phyloP scores from a whole-genome alignment of 2,888 invertebrate species.

The Drosophila prolongata region DNA sequence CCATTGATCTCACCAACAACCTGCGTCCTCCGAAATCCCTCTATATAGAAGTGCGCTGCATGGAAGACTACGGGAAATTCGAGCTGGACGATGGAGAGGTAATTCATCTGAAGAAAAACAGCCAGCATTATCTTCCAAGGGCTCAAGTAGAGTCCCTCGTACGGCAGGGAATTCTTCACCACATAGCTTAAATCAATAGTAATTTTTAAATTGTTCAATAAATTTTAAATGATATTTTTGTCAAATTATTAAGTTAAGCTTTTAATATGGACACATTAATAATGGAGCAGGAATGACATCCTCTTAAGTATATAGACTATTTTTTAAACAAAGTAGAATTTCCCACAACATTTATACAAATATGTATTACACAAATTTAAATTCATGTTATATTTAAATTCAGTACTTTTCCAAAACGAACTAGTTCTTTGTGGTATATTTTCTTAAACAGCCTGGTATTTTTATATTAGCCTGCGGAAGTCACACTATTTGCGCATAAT shows the following conservation, averaged over 20 bases:
- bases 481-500: slow-evolving; percentile 20
- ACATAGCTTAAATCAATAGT: slow-evolving; percentile 47
- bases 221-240: neutral
- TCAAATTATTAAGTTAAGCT: neutral
- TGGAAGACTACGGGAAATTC: slow-evolving; percentile 96
- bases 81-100: slow-evolving; percentile 97
- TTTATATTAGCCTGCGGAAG: neutral
- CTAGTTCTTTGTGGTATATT: neutral
- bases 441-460: neutral
- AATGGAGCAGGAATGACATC: no score
- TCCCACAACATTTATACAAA: no score
- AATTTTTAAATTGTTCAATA: neutral
- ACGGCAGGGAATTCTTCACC: slow-evolving; percentile 93
- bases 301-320: no score
- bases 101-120: slow-evolving; percentile 94
- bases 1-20: slow-evolving; percentile 94
- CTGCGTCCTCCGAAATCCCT: slow-evolving; percentile 96
- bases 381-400: neutral
- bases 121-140: slow-evolving; percentile 94
- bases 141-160: slow-evolving; percentile 95
- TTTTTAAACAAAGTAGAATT: no score
- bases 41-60: slow-evolving; percentile 95
- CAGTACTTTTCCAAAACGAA: neutral
- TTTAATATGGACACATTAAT: no score
- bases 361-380: neutral